Percentiles rank a stretch among this genome's conserved stretches.
Evolutionary conservation across 1,140 invertebrate species (phyloP).

Genomic region (Apis mellifera): Amel_HAv3.1 CM009937.2:10576001-10576500

Average conservation of each 20-base stretch:
- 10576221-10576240: not conserved
- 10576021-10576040: not conserved
- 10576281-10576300: not conserved
- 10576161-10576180: not conserved
- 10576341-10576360: too few species aligned
- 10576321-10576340: too few species aligned
- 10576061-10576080: not conserved
- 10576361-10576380: too few species aligned
- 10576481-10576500: too few species aligned
- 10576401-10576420: too few species aligned
- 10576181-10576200: not conserved
- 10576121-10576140: not conserved
- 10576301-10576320: too few species aligned
- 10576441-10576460: too few species aligned
- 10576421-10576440: too few species aligned
- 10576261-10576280: not conserved
- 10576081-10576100: not conserved
- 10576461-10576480: too few species aligned
- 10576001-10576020: not conserved
- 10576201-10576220: too few species aligned
- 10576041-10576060: too few species aligned
- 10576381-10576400: too few species aligned
- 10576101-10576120: not conserved
- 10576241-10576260: not conserved
- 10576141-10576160: not conserved